These are phyloP conservation scores for Penaeus indicus DNA, from an alignment of 1,140 invertebrate species.

Conservation along the genomic window DNA sequence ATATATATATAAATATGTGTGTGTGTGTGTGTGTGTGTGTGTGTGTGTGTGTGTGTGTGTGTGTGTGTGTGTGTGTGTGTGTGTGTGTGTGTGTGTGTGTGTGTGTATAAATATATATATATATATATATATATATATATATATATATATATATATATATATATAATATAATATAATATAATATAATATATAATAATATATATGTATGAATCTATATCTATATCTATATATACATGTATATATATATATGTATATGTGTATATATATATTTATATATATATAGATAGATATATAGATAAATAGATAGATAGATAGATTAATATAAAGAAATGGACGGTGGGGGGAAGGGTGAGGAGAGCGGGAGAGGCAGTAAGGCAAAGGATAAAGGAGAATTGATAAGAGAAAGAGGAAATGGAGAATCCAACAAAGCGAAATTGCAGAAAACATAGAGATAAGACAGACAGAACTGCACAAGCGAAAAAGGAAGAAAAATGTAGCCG, in stretches of 20 bases:
- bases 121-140: conserved; percentile 23
- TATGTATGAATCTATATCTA: too few relatives aligned
- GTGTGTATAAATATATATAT: conserved; percentile 22
- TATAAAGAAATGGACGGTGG: background rate
- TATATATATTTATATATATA: conserved; percentile 22
- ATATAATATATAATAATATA: too few relatives aligned
- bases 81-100: conserved; percentile 26
- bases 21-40: background rate
- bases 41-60: too few relatives aligned
- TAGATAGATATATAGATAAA: background rate
- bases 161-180: too few relatives aligned
- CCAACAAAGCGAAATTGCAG: background rate
- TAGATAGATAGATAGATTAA: background rate
- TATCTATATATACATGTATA: too few relatives aligned
- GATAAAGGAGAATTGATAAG: background rate
- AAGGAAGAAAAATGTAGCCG: too few relatives aligned
- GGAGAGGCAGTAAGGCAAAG: background rate
- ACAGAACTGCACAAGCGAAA: background rate
- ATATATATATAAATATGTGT: conserved; percentile 27
- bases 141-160: conserved; percentile 2
- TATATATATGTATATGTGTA: background rate
- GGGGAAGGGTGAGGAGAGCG: background rate
- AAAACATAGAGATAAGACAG: background rate
- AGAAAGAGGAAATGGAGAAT: background rate
- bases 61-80: background rate